Evolutionary conservation across 1,140 invertebrate genomes (phyloP), one percentile per base, ranked within the genome.

Genomic region (Lepidurus couesii): DNA sequence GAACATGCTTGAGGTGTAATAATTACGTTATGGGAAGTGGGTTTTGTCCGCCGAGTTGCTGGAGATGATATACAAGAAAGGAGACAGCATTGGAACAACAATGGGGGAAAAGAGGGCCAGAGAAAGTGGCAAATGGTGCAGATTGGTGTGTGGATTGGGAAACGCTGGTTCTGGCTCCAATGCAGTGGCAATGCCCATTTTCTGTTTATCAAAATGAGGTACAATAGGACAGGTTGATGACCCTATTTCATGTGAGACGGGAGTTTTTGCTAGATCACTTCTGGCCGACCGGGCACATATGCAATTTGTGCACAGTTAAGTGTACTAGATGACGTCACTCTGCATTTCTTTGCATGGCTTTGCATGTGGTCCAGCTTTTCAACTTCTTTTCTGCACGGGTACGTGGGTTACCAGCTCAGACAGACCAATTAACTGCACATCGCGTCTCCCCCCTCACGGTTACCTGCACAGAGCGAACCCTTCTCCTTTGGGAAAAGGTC

Each of bases 121-220:
- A 65, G 53, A 65, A 65, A 65, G 53, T 65, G 53, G 53, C 53
- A 65, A 65, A 65, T 65, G 53, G 53, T 65, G 53, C 53, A 65
- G 53, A n/a, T 65, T 65, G 53, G 21, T 34, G 34, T 4, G 2
- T 34, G 34, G 34, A 34, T 34, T 7, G 53, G 53, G 13, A 65
- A 65, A 47, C 7, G 45, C 45, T 47, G 45, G 45, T 47, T 10
- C 16, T 10, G 6, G 45, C 10, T 10, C 45, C 21, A 7, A 13
- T 65, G 34, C 4, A 16, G 53, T 65, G 53, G 53, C 53, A 13
- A 65, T 21, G 16, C 21, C 16, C 21, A 21, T 9, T 13, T n/a
- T 21, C 0, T 13, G 53, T 65, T 7, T 5, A 16, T n/a, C 16
- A 65, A 21, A 65, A 21, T 65, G 21, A n/a, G 53, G 21, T 1